Conservation (phyloP, 2,888 invertebrate genomes). For the Subacronicta megacephala region DNA sequence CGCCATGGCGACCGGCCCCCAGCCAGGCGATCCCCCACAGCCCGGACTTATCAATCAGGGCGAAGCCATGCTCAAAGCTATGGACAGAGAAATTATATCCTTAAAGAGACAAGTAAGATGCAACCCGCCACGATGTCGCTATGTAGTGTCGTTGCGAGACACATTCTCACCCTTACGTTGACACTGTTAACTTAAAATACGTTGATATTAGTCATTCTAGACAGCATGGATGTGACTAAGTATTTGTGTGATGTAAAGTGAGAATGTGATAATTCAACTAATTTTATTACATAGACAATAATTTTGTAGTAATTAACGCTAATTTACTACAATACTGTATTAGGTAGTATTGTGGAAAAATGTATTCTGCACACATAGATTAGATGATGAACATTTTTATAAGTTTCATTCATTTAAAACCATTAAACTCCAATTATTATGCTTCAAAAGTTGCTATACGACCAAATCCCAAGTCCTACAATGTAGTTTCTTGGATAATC, state of each 20-base stretch:
- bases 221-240: conserved; percentile 53
- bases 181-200: conserved; percentile 52
- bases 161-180: conserved; percentile 81
- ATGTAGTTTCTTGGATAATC: conserved; percentile 84
- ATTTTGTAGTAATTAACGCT: conserved; percentile 65
- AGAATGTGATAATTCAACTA: conserved; percentile 75
- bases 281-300: conserved; percentile 59
- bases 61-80: conserved; percentile 96
- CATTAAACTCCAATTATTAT: conserved; percentile 62
- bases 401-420: conserved; percentile 56
- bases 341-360: conserved; percentile 69
- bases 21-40: conserved; percentile 88
- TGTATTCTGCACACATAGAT: conserved; percentile 87
- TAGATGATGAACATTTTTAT: conserved; percentile 60
- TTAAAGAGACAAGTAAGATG: conserved; percentile 98
- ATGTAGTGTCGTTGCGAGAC: conserved; percentile 75
- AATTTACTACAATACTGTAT: conserved; percentile 61
- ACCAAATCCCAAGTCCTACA: conserved; percentile 57
- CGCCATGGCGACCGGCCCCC: conserved; percentile 95
- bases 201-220: conserved; percentile 37
- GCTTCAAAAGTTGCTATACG: conserved; percentile 67
- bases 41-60: conserved; percentile 91
- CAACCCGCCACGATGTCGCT: conserved; percentile 72
- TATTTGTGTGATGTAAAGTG: conserved; percentile 76
- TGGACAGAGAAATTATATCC: conserved; percentile 98